A percentile compares a stretch with the other conserved stretches of the same genome.
Evolutionary conservation across 2,797 vertebrate species (phyloP).

Genomic region (Xenops minutus): DNA sequence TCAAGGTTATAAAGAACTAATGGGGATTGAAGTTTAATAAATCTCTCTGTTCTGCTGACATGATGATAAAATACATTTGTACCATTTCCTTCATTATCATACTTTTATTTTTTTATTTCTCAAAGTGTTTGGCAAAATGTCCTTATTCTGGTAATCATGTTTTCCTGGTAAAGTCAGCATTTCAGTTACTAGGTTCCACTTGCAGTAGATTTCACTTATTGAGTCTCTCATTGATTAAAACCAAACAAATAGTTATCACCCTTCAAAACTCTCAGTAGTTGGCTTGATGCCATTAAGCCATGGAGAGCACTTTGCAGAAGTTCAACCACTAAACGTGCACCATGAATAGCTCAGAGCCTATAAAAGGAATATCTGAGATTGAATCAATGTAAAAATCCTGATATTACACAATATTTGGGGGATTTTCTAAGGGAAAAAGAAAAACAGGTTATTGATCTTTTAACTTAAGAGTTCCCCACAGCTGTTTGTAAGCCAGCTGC

Average conservation of each 20-base stretch:
- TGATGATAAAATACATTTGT: neutral
- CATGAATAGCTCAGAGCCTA: neutral
- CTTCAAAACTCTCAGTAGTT: constrained; percentile 7
- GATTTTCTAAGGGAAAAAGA: neutral
- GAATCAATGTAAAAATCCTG: neutral
- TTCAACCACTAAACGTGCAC: neutral
- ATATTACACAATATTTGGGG: neutral
- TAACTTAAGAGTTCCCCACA: neutral
- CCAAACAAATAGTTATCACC: neutral
- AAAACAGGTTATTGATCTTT: neutral
- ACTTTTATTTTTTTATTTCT: neutral
- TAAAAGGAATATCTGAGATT: neutral
- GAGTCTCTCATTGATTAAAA: constrained; percentile 1
- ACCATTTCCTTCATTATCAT: neutral
- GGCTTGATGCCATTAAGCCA: neutral
- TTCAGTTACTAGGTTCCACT: neutral
- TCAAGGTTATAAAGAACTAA: neutral
- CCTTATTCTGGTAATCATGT: neutral
- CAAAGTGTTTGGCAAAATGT: neutral
- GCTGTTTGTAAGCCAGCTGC: neutral
- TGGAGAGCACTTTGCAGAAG: neutral
- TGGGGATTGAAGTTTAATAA: neutral
- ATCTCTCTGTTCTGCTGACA: neutral
- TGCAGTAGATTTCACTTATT: neutral
- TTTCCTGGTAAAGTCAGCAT: neutral